Percentiles rank a stretch among this genome's conserved stretches.
Conservation (phyloP, 2,888 invertebrate genomes). For the Hermaeophaga mercurialis region DNA sequence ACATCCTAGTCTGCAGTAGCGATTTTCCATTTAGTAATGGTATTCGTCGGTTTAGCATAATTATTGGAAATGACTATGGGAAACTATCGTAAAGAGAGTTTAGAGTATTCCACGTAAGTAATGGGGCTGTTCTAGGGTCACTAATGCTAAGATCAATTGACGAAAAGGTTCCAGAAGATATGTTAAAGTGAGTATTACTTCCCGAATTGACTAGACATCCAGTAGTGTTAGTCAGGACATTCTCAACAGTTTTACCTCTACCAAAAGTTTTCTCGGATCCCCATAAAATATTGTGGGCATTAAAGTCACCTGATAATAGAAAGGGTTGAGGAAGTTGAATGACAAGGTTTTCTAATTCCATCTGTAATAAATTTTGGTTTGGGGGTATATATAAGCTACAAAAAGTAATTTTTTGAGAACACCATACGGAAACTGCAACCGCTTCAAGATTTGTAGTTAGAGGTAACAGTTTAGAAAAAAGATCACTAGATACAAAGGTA, state of each 20-base stretch:
- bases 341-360: slow-evolving; percentile 1
- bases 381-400: slow-evolving; percentile 24
- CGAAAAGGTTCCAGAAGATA: no score
- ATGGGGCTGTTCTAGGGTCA: no score
- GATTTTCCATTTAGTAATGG: no score
- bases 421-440: slow-evolving; percentile 23
- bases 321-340: slow-evolving; percentile 23
- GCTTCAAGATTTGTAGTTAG: slow-evolving; percentile 26
- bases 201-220: slow-evolving; percentile 7
- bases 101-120: no score
- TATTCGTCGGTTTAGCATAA: no score
- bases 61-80: no score
- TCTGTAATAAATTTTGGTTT: background rate
- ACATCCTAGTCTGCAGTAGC: no score
- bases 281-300: slow-evolving; percentile 17
- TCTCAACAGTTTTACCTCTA: background rate
- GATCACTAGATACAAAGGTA: slow-evolving; percentile 10
- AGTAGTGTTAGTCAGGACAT: background rate
- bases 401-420: slow-evolving; percentile 23
- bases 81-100: no score
- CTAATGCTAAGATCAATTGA: no score
- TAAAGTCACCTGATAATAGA: slow-evolving; percentile 25
- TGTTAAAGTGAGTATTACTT: no score
- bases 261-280: slow-evolving; percentile 13
- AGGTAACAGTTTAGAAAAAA: slow-evolving; percentile 18